Base-by-base conservation (phyloP, 2,888 invertebrate species). In the Macrostomum cliftonense region DNA sequence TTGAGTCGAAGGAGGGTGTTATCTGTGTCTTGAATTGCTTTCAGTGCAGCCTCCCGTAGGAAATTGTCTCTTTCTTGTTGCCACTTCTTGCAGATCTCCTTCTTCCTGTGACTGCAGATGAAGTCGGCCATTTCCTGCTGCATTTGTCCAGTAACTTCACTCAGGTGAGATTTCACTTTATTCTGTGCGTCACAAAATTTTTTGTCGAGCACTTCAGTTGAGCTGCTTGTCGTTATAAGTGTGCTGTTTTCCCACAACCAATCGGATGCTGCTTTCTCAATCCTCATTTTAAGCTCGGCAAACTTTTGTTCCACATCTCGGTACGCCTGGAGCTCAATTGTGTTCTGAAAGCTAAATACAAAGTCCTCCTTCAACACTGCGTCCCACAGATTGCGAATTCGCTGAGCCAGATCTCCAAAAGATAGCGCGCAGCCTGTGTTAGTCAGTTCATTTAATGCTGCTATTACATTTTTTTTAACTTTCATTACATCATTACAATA, bases 331-430 rank as follows among this genome's bases (percentile, higher is more conserved):
- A 50, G 39, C 36, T 39, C 39, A 12, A 49, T 20, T 37, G 39
- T 49, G 19, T 48, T 51, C 37, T 43, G 50, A 37, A 44, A 49
- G 38, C 44, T 51, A 19, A 51, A 51, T 7, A 51, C 48, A 43
- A 51, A 51, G 40, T 49, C 42, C 12, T 51, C 51, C 16, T 39
- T 20, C 19, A 49, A n/a, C 17, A 51, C 37, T 1, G 39, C 51
- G 19, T 48, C 37, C 51, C 48, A 51, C 12, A 51, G 38, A 17
- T 38, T 38, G 5, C 43, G 13, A 4, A 47, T 37, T 7, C 38
- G 37, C 13, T 21, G 13, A 2, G n/a, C 17, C 16, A 51, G 17
- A 12, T 39, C 46, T 1, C 37, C 20, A 16, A 50, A 36, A 12
- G 28, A 42, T 1, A 40, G 16, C 12, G 46, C 38, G 11, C 20